phyloP scores from a whole-genome alignment of 1,140 invertebrate species.

The Olivierus martensii region DNA sequence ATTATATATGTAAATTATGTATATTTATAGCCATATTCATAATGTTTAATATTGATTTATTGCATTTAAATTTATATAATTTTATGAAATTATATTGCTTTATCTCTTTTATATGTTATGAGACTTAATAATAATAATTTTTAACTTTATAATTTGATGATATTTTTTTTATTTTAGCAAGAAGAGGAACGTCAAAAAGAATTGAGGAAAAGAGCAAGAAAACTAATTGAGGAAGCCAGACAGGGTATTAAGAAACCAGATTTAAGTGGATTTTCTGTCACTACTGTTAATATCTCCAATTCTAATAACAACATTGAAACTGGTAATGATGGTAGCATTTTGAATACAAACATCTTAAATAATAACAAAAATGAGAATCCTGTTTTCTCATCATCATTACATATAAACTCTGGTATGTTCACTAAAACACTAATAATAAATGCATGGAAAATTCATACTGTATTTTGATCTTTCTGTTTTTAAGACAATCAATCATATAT shows the following conservation, averaged over 20 bases:
- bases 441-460: background rate
- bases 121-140: conserved; percentile 3
- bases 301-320: background rate
- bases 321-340: no score
- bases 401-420: background rate
- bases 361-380: no score
- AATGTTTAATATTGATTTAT: no score
- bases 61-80: no score
- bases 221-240: conserved; percentile 75
- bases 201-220: conserved; percentile 68
- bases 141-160: background rate
- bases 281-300: background rate
- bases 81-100: no score
- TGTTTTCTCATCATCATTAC: no score
- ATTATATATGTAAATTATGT: no score
- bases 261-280: conserved; percentile 1
- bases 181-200: conserved; percentile 71
- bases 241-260: conserved; percentile 36
- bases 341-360: no score
- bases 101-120: no score
- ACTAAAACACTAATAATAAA: background rate
- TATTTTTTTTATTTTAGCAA: conserved; percentile 9
- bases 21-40: no score
- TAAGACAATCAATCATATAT: background rate
- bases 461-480: background rate